Evolutionary conservation across 2,113 vertebrate species (phyloP), one percentile per base, ranked within the genome.

Genomic region (Neopipo cinnamomea): DNA sequence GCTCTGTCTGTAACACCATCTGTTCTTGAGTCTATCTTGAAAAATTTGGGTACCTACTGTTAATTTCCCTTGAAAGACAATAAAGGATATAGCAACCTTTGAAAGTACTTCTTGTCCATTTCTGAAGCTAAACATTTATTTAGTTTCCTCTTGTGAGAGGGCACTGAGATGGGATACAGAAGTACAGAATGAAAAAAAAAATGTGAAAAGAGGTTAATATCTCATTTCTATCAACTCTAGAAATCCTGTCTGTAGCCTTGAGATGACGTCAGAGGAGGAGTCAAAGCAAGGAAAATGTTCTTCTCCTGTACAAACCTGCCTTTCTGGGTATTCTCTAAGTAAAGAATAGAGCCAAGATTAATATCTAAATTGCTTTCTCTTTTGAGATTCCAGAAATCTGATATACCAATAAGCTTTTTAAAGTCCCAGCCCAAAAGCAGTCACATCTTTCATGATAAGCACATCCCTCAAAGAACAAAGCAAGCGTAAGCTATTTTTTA

Each of bases 351-450:
- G 55, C 35, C 30, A 62, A 91, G 91, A 90, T 93, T 63, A 76
- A 47, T 59, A 93, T 83, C 89, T 96, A 86, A 96, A 85, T 73
- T 88, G 89, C 63, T 5, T 86, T 91, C 83, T 80, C 79, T 86
- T 93, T 61, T 44, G 58, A 86, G 86, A 73, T 76, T 83, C 63
- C 63, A 91, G 49, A 80, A 88, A 56, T 70, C 72, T 52, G 71
- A 76, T 91, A 84, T 3, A 70, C 24, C 79, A 92, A 37, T 5
- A 80, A 86, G 53, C 39, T 75, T 88, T 85, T 70, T 81, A 19
- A 92, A 89, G 79, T 80, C 19, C 15, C 46, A 72, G 72, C 67
- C 79, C 79, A 85, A 79, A 95, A 76, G 35, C 84, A 92, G 71
- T 80, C 63, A 58, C 55, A 37, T 80, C 79, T 92, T 88, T 86